Evolutionary conservation across 2,113 vertebrate species (phyloP).

Genomic region (Pampusana beccarii): DNA sequence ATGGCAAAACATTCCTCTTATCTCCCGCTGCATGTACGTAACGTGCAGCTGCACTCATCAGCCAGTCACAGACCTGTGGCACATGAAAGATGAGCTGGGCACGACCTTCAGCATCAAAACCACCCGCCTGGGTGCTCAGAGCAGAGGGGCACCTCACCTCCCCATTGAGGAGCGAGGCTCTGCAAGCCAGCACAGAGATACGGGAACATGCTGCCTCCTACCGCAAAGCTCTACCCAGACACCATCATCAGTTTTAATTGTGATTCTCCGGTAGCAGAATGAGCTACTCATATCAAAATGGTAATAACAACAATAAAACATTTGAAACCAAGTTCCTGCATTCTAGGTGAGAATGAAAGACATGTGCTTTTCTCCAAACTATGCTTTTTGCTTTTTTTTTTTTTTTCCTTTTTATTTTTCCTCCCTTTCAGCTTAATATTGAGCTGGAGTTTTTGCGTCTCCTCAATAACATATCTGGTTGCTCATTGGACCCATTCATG

Average conservation of each 20-base stretch:
- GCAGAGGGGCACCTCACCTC: accelerated
- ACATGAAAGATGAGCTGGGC: background rate
- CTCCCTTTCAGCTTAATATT: background rate
- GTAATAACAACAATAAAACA: background rate
- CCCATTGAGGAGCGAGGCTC: background rate
- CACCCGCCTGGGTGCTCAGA: background rate
- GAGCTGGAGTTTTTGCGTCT: background rate
- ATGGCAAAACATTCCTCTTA: background rate
- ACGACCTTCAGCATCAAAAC: background rate
- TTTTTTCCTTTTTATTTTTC: background rate
- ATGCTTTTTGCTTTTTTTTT: background rate
- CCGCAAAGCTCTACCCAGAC: accelerated
- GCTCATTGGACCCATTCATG: background rate
- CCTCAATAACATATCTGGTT: background rate
- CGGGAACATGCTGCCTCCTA: accelerated
- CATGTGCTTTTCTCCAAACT: background rate
- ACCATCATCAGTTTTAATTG: background rate
- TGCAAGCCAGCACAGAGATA: background rate
- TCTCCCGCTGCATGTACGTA: background rate
- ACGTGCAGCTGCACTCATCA: background rate
- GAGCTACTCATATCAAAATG: background rate
- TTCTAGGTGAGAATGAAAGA: background rate
- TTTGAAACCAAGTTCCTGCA: background rate
- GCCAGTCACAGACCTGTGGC: background rate
- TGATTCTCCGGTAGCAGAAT: background rate